Evolutionary conservation across 2,888 invertebrate genomes (phyloP).

Genomic region (Spisula subtruncata): DNA sequence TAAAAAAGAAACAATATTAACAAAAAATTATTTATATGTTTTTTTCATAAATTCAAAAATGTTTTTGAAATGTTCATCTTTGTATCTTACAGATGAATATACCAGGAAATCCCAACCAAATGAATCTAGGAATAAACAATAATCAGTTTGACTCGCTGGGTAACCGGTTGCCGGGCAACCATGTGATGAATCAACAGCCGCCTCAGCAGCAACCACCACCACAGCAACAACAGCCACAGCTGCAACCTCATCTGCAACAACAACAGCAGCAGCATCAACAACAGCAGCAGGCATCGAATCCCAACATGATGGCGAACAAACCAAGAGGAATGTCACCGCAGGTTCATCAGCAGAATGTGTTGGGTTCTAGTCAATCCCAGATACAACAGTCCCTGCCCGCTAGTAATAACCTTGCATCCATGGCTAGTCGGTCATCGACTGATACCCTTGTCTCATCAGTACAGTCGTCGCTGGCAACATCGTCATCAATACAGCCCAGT

Average conservation of each 20-base stretch:
- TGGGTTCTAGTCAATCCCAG: constrained; percentile 50
- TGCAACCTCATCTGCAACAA: constrained; percentile 45
- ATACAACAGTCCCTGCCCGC: constrained; percentile 61
- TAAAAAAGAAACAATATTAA: too few species aligned
- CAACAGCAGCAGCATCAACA: constrained; percentile 59
- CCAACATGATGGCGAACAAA: constrained; percentile 60
- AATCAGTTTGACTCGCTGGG: constrained; percentile 66
- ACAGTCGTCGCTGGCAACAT: constrained; percentile 54
- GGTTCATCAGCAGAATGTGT: constrained; percentile 46
- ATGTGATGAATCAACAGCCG: constrained; percentile 56
- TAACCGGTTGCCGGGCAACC: constrained; percentile 61
- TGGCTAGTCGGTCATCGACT: constrained; percentile 54
- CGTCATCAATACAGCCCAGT: constrained; percentile 50
- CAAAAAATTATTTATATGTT: too few species aligned
- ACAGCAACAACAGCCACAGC: constrained; percentile 61
- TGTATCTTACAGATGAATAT: constrained; percentile 62
- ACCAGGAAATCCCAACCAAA: constrained; percentile 65
- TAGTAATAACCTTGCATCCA: constrained; percentile 56
- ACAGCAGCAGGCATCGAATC: constrained; percentile 61
- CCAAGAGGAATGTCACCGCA: constrained; percentile 64
- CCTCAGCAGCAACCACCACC: constrained; percentile 52
- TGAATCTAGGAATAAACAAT: constrained; percentile 62
- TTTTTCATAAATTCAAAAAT: too few species aligned
- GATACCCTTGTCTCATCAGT: constrained; percentile 60
- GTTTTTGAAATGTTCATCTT: background rate